Evolutionary conservation across 92 coral and sea anemone genomes (phyloP), one percentile per base, ranked within the genome.

Genomic region (Zoanthus solanderi): DNA sequence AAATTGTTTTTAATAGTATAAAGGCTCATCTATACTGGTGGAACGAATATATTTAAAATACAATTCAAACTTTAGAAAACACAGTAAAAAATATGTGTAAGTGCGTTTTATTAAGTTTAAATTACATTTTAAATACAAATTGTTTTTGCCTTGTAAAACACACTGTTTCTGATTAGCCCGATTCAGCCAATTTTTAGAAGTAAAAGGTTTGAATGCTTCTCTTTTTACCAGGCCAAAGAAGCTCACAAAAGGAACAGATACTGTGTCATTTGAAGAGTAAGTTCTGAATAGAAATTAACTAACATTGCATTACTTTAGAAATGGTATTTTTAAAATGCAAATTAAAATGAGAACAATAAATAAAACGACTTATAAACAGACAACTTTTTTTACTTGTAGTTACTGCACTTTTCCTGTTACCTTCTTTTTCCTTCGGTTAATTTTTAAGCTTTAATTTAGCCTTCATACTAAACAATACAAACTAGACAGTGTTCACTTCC

Each of bases 191-290:
- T 2, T 13, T 73, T 30, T 72, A 72, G 46, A 0, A 47, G 42
- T 30, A n/a, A 28, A 28, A 48, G 0, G 29, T 30, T 9, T 0
- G 9, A 30, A 28, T 23, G 30, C 6, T 0, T 90, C 5, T 81
- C 75, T 66, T 4, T 56, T 31, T 69, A 79, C 68, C 16, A 94
- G 98, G 72, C 90, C 93, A 65, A 93, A 78, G 63, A 93, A 82
- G 29, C 63, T 91, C 77, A 87, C 79, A 29, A 93, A 91, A 88
- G 93, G 85, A 87, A 93, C 98, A 32, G 98, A 92, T 82, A 95
- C 98, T 45, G 86, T 86, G 9, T 85, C 98, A 13, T 95, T 95
- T 78, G 94, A 91, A 30, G 93, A 91, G 96, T 95, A 84, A 91
- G 96, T 94, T 34, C 13, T 18, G 4, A 3, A 12, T 11, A 77